These are phyloP conservation scores for Colostygia pectinataria DNA, from an alignment of 2,888 invertebrate species.

Conservation along the genomic window DNA sequence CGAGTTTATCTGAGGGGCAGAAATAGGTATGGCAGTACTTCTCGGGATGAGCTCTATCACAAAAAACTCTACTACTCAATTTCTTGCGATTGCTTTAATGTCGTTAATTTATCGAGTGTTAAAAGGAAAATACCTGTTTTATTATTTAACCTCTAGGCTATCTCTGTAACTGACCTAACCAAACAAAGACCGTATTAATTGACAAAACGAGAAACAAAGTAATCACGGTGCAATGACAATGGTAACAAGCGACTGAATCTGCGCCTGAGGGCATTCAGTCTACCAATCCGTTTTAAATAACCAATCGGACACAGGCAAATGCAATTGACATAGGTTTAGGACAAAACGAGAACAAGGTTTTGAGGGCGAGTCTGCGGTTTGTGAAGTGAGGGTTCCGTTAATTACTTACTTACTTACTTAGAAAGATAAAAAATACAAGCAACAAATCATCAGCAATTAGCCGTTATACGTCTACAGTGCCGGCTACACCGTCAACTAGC, in stretches of 20 bases:
- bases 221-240: conserved; percentile 9
- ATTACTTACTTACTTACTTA: no score
- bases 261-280: conserved; percentile 54
- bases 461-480: no score
- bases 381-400: background rate
- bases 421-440: no score
- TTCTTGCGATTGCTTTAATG: no score
- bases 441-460: no score
- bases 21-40: no score
- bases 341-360: conserved; percentile 14
- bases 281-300: conserved; percentile 41
- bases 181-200: conserved; percentile 12
- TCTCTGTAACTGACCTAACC: background rate
- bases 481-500: no score
- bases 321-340: conserved; percentile 56
- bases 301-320: conserved; percentile 40
- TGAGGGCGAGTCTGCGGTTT: background rate
- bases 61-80: no score
- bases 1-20: no score
- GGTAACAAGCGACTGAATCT: conserved; percentile 31
- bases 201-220: conserved; percentile 12
- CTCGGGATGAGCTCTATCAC: no score
- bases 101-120: no score
- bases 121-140: no score
- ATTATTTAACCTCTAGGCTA: background rate